Percentiles rank a stretch among this genome's conserved stretches.
Conservation (phyloP, 2,888 invertebrate genomes). For the Ormyrus thymus region DNA sequence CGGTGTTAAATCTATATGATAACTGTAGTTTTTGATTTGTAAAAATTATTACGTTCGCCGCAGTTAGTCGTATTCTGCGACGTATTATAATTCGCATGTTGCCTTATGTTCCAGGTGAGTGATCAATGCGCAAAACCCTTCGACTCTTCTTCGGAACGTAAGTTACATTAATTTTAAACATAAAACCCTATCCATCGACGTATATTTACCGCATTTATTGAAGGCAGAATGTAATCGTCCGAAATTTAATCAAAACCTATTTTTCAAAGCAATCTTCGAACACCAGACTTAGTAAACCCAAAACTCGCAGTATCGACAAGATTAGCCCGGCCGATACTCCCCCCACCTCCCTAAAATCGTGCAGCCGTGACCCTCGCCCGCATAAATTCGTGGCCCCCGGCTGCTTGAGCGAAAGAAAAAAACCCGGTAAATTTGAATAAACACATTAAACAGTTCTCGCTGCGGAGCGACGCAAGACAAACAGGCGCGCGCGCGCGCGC, state of each 20-base stretch:
- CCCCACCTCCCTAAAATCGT: constrained; percentile 4
- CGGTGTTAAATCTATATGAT: neutral
- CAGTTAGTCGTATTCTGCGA: too few relatives aligned
- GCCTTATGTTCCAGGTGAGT: constrained; percentile 38
- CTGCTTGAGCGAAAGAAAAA: neutral
- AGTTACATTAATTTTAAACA: neutral
- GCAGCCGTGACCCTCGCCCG: neutral
- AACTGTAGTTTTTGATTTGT: too few relatives aligned
- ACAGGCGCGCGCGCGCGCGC: neutral
- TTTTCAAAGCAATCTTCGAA: too few relatives aligned
- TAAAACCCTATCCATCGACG: too few relatives aligned
- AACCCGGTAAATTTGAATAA: constrained; percentile 28
- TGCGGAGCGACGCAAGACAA: constrained; percentile 17
- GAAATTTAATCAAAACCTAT: too few relatives aligned
- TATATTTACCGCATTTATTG: too few relatives aligned
- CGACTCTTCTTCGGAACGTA: neutral
- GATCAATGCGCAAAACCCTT: neutral
- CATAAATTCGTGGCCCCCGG: constrained; percentile 26
- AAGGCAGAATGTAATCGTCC: neutral
- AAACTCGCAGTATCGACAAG: neutral
- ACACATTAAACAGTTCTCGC: neutral
- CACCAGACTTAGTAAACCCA: too few relatives aligned
- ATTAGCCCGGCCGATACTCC: constrained; percentile 24
- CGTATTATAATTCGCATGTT: too few relatives aligned
- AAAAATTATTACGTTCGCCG: too few relatives aligned